phyloP scores from a whole-genome alignment of 2,113 vertebrate species.

The Lanius ludovicianus region DNA sequence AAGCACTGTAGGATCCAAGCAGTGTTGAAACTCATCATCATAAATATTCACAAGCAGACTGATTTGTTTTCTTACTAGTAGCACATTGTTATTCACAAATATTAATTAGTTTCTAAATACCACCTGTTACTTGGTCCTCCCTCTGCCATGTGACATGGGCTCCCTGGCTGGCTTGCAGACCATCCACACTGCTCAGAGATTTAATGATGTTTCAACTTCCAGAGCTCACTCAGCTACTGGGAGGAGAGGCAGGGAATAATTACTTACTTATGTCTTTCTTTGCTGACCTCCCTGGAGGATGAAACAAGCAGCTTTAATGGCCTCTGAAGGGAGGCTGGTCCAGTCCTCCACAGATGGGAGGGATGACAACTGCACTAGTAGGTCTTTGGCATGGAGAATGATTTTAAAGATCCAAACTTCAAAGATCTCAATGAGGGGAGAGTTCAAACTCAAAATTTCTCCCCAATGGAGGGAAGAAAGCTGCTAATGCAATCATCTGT shows the following conservation, averaged over 20 bases:
- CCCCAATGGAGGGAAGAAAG: not conserved
- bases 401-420: constrained; percentile 32
- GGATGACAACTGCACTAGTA: not conserved
- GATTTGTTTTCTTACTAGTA: constrained; percentile 53
- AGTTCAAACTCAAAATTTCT: constrained; percentile 21
- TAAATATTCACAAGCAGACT: constrained; percentile 39
- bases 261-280: constrained; percentile 16
- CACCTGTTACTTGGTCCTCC: constrained; percentile 32
- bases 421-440: not conserved
- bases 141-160: not conserved
- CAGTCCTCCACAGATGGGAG: not conserved
- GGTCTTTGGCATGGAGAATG: not conserved
- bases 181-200: not conserved
- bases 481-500: not conserved
- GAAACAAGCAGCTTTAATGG: not conserved
- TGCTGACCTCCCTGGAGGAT: constrained; percentile 3
- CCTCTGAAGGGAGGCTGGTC: constrained; percentile 30
- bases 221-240: not conserved
- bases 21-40: not conserved
- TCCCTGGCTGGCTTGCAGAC: not conserved
- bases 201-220: constrained; percentile 40
- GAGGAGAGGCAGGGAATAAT: constrained; percentile 44
- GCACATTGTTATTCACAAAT: constrained; percentile 40
- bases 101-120: constrained; percentile 49
- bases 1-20: not conserved